Conservation (phyloP, 2,797 vertebrate species). For the Tangara arthus region DNA sequence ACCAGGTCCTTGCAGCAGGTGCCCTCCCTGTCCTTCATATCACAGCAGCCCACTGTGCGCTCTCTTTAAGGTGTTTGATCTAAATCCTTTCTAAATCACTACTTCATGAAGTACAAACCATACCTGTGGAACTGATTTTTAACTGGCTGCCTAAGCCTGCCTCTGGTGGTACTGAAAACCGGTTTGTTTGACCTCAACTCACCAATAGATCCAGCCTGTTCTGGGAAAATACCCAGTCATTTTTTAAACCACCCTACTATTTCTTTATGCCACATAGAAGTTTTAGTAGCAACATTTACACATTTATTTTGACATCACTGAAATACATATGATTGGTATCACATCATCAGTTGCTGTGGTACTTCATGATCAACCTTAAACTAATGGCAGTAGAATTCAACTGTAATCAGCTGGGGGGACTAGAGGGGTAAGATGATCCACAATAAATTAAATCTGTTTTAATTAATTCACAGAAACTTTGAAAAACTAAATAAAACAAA, state of each 20-base stretch:
- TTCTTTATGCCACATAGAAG: background rate
- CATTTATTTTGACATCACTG: background rate
- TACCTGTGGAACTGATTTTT: background rate
- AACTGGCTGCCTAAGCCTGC: background rate
- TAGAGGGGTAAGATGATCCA: accelerated
- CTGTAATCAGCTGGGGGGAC: accelerated
- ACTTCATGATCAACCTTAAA: background rate
- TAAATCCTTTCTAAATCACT: background rate
- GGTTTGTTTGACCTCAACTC: background rate
- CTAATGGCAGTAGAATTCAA: background rate
- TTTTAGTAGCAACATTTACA: background rate
- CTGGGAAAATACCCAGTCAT: background rate
- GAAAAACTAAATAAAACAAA: background rate
- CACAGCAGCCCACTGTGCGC: background rate
- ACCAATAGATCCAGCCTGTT: background rate
- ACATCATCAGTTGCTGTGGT: background rate
- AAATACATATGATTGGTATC: background rate
- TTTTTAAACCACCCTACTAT: background rate
- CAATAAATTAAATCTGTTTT: background rate
- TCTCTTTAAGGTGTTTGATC: background rate
- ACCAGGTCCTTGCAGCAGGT: background rate
- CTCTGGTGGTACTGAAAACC: background rate
- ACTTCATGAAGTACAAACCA: background rate
- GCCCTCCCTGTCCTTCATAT: background rate
- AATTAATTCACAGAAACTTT: background rate